Conservation (phyloP, 2,888 invertebrate species). For the Pachymerium ferrugineum region DNA sequence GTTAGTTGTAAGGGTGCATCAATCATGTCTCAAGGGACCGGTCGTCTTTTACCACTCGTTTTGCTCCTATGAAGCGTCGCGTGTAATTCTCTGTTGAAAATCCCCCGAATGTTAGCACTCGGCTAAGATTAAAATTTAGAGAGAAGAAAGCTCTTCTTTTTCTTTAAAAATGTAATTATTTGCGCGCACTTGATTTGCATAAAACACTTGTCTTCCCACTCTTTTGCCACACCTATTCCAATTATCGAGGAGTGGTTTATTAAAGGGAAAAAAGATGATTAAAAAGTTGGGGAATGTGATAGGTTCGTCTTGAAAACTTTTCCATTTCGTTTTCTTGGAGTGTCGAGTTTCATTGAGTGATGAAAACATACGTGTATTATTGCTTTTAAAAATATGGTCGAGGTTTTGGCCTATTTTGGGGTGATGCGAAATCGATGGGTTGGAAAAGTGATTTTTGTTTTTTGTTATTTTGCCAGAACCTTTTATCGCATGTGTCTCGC, state of each 20-base stretch:
- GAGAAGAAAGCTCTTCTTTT: neutral
- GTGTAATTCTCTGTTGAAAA: neutral
- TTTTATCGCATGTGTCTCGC: constrained; percentile 89
- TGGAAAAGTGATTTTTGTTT: neutral
- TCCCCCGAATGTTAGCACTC: neutral
- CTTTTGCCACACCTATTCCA: neutral
- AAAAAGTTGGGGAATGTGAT: neutral
- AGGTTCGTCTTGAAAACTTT: neutral
- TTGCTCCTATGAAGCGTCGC: too few relatives aligned
- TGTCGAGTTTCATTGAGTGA: too few relatives aligned
- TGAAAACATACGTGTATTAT: too few relatives aligned
- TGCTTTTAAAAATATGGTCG: too few relatives aligned
- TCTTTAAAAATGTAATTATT: neutral
- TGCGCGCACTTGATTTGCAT: neutral
- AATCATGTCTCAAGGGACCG: too few relatives aligned
- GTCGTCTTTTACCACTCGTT: too few relatives aligned
- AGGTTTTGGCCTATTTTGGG: neutral
- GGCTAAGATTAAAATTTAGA: neutral
- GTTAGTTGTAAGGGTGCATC: too few relatives aligned
- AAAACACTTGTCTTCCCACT: neutral
- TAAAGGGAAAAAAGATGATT: neutral
- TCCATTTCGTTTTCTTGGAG: neutral
- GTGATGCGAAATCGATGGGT: neutral
- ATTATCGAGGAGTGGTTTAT: neutral
- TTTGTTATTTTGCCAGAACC: constrained; percentile 63